Evolutionary conservation across 2,797 vertebrate species (phyloP).

Genomic region (Chiroxiphia lanceolata): DNA sequence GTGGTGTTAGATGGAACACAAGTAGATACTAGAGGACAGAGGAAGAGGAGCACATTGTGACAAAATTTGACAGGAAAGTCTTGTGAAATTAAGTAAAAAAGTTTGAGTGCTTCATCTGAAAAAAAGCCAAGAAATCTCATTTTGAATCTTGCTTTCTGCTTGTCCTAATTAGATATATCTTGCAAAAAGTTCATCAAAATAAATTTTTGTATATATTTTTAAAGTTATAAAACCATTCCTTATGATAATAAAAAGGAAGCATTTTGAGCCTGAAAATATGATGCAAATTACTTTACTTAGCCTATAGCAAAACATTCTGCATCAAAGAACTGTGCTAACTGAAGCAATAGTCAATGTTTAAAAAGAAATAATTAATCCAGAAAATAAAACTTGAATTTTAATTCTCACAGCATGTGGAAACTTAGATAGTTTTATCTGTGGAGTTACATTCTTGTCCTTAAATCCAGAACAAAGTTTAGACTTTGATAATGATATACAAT

Average conservation of each 20-base stretch:
- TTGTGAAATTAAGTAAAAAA: background rate
- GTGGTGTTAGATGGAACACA: background rate
- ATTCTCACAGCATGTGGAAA: background rate
- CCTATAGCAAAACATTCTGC: conserved; percentile 53
- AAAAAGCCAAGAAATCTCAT: background rate
- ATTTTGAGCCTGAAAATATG: background rate
- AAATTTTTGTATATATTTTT: background rate
- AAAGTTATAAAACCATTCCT: background rate
- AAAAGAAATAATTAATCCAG: conserved; percentile 23
- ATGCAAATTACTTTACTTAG: conserved; percentile 68
- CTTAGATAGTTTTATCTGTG: background rate
- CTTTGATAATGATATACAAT: background rate
- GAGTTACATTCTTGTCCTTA: background rate
- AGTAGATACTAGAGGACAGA: background rate
- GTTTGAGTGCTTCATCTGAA: background rate
- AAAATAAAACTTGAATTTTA: conserved; percentile 33
- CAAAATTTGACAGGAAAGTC: background rate
- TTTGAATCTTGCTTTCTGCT: background rate
- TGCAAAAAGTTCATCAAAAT: background rate
- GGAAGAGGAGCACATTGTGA: background rate
- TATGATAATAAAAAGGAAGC: background rate
- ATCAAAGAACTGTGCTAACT: conserved; percentile 48
- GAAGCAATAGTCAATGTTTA: conserved; percentile 29
- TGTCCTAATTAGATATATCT: background rate
- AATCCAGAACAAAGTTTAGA: background rate